Base-by-base conservation (phyloP, 2,113 vertebrate species). In the Austrofundulus limnaeus region DNA sequence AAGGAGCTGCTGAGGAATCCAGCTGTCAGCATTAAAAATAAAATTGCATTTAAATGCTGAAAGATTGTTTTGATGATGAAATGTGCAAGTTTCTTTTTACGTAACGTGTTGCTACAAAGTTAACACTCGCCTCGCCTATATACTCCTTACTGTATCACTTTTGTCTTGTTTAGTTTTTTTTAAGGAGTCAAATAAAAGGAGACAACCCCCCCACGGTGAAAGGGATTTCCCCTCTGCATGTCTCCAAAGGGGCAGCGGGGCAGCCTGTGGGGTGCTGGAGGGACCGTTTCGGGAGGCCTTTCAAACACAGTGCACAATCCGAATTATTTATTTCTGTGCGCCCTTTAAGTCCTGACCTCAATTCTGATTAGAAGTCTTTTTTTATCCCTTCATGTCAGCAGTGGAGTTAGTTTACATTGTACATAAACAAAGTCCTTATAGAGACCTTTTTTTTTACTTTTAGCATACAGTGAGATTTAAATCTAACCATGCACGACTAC, bases 401-500 rank as follows among this genome's bases (percentile, higher is more conserved):
- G 67, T 66, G 64, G 65, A 71, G 78, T 81, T 83, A 83, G 70
- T 75, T 88, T 81, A 87, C 75, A 84, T 80, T 61, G 67, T 78
- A 85, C 87, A 90, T 78, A 78, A 88, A 92, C 79, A 90, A 78
- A 81, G 82, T 86, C 80, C 80, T 63, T 89, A 87, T 86, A 88
- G 76, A 86, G 84, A 90, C 84, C 87, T 72, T 53, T 86, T 82
- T 41, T 82, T 24, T 48, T 78, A 9, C 10, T 34, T 59, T 31
- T 23, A 91, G 84, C 89, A 90, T 87, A 88, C 83, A 87, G 81
- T 87, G 80, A 79, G 84, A 72, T 83, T 92, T 90, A 78, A 83
- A 75, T 87, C 84, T 84, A 89, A 85, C 90, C 94, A 96, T 96
- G 95, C 94, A 95, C 90, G 91, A 91, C 88, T 94, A 94, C 92